Evolutionary conservation across 1,140 invertebrate species (phyloP).

Genomic region (Sminthurinus signatus): DNA sequence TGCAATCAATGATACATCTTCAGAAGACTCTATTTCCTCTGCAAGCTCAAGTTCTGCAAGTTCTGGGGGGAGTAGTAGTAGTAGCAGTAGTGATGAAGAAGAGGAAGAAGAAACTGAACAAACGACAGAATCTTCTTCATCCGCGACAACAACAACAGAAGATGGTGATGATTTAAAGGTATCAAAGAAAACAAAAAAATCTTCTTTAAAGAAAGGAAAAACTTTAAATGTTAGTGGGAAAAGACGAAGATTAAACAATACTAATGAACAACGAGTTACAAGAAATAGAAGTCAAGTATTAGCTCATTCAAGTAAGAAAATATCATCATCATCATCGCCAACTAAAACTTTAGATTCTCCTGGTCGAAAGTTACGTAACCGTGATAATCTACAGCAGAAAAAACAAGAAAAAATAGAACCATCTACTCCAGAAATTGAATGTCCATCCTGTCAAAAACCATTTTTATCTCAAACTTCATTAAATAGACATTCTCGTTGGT

Average conservation of each 20-base stretch:
- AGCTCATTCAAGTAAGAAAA: too few species aligned
- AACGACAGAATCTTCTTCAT: neutral
- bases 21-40: neutral
- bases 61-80: neutral
- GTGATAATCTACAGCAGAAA: neutral
- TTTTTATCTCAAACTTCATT: constrained; percentile 21
- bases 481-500: constrained; percentile 24
- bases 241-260: constrained; percentile 59
- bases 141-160: neutral
- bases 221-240: constrained; percentile 43
- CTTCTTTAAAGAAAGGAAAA: neutral
- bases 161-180: too few species aligned
- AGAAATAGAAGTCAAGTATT: too few species aligned
- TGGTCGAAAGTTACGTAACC: too few species aligned
- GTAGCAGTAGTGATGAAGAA: neutral
- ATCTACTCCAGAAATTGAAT: constrained; percentile 21
- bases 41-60: neutral
- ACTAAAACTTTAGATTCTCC: too few species aligned
- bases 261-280: too few species aligned
- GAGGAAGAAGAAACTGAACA: neutral
- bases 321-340: too few species aligned
- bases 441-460: constrained; percentile 24
- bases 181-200: constrained; percentile 1
- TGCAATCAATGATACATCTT: neutral
- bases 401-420: neutral